These are phyloP conservation scores for Drosophila serrata DNA, from an alignment of 1,140 invertebrate genomes.

Conservation along the genomic window DNA sequence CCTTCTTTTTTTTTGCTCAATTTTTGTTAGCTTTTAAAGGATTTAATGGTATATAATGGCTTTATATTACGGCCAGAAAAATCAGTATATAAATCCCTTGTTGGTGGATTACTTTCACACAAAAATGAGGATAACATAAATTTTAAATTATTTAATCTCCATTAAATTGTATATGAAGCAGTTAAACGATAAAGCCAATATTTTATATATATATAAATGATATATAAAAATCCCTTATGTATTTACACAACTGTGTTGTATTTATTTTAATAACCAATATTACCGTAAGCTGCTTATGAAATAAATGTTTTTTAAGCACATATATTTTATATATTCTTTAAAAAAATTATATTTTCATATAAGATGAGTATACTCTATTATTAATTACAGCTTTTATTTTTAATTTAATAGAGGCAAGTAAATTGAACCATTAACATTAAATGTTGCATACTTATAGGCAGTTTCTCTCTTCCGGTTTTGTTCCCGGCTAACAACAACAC, in stretches of 20 bases:
- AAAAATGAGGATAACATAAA: background rate
- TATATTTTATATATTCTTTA: background rate
- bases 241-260: background rate
- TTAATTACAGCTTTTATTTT: background rate
- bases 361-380: too few relatives aligned
- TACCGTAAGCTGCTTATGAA: background rate
- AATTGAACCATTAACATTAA: background rate
- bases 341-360: background rate
- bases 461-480: conserved; percentile 9
- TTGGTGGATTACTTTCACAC: background rate
- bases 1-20: conserved; percentile 7
- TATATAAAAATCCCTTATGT: background rate
- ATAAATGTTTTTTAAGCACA: background rate
- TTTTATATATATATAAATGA: background rate
- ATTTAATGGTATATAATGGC: conserved; percentile 47
- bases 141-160: conserved; percentile 8
- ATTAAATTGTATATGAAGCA: conserved; percentile 1
- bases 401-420: background rate
- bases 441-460: conserved; percentile 22
- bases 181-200: background rate
- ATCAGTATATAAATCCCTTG: conserved; percentile 3
- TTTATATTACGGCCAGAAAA: conserved; percentile 12
- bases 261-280: background rate
- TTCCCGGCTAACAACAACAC: conserved; percentile 1
- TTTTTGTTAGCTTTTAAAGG: conserved; percentile 38